phyloP scores from a whole-genome alignment of 2,888 invertebrate species.

The Hirtodrosophila alboralis region DNA sequence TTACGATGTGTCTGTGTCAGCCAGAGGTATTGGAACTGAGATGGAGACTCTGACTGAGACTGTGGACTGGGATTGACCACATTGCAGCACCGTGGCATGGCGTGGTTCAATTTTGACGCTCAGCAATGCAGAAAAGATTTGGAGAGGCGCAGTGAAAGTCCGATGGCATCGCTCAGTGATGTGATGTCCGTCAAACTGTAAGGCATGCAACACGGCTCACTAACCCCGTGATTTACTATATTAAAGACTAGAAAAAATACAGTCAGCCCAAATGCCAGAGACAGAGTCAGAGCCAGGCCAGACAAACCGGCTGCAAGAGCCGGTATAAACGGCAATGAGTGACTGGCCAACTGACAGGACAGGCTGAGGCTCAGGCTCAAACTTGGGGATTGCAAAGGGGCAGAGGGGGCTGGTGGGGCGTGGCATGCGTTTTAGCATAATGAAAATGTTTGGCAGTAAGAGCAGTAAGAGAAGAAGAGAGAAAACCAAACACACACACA shows the following conservation, averaged over 20 bases:
- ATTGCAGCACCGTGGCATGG: slow-evolving; percentile 16
- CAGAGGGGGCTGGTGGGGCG: slow-evolving; percentile 40
- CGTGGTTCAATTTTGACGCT: slow-evolving; percentile 36
- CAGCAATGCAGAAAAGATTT: slow-evolving; percentile 31
- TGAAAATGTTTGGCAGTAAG: slow-evolving; percentile 61
- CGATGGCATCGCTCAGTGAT: slow-evolving; percentile 16
- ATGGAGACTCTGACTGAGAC: slow-evolving; percentile 1
- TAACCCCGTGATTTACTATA: slow-evolving; percentile 70
- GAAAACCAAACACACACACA: slow-evolving; percentile 19
- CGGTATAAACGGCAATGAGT: slow-evolving; percentile 28
- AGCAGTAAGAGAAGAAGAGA: slow-evolving; percentile 18
- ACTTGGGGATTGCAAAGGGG: too few species aligned
- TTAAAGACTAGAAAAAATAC: slow-evolving; percentile 16
- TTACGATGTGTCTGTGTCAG: slow-evolving; percentile 48
- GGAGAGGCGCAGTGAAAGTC: slow-evolving; percentile 62
- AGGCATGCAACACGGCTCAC: slow-evolving; percentile 59
- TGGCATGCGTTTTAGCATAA: slow-evolving; percentile 68
- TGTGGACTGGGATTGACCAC: slow-evolving; percentile 25
- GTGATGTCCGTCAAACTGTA: slow-evolving; percentile 51
- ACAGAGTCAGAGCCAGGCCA: slow-evolving; percentile 21
- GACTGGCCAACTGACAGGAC: slow-evolving; percentile 15
- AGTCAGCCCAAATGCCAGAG: slow-evolving; percentile 3
- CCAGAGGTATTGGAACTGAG: background rate
- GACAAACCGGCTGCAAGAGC: slow-evolving; percentile 59
- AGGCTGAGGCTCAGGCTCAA: background rate